Percentiles rank a stretch among this genome's conserved stretches.
Evolutionary conservation across 2,888 invertebrate genomes (phyloP).

Genomic region (Lacanobia wlatinum): DNA sequence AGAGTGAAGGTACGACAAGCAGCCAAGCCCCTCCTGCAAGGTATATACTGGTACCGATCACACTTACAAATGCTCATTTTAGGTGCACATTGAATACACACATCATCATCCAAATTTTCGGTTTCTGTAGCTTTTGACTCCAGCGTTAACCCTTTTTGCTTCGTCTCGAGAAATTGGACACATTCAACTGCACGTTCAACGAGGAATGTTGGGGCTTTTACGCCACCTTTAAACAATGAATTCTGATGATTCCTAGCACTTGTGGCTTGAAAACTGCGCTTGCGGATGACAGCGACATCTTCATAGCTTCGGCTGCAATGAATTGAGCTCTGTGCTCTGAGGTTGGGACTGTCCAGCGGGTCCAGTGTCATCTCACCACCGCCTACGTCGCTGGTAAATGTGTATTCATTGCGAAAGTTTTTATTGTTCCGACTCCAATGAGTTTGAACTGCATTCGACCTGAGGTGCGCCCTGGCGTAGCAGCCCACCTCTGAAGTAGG

Average conservation of each 20-base stretch:
- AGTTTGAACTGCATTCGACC: constrained; percentile 46
- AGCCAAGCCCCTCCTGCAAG: constrained; percentile 15
- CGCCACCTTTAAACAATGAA: neutral
- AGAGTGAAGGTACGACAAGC: constrained; percentile 43
- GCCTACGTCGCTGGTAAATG: constrained; percentile 26
- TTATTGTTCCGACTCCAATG: constrained; percentile 7
- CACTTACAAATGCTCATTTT: neutral
- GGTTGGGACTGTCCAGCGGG: neutral
- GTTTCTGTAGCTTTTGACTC: constrained; percentile 1
- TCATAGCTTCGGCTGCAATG: constrained; percentile 19
- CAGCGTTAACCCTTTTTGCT: neutral
- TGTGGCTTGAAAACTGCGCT: constrained; percentile 17
- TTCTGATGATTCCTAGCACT: neutral
- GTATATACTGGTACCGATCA: constrained; percentile 1
- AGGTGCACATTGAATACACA: neutral
- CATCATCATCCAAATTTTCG: neutral
- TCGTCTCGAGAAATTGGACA: neutral
- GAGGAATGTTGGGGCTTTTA: neutral
- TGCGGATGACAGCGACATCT: neutral
- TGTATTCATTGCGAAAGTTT: constrained; percentile 55
- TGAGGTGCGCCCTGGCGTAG: constrained; percentile 36
- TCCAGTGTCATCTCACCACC: neutral
- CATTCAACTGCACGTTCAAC: neutral
- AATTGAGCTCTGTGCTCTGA: neutral
- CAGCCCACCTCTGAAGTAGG: constrained; percentile 51